phyloP scores from a whole-genome alignment of 2,797 vertebrate species.

The Xenopus petersii region DNA sequence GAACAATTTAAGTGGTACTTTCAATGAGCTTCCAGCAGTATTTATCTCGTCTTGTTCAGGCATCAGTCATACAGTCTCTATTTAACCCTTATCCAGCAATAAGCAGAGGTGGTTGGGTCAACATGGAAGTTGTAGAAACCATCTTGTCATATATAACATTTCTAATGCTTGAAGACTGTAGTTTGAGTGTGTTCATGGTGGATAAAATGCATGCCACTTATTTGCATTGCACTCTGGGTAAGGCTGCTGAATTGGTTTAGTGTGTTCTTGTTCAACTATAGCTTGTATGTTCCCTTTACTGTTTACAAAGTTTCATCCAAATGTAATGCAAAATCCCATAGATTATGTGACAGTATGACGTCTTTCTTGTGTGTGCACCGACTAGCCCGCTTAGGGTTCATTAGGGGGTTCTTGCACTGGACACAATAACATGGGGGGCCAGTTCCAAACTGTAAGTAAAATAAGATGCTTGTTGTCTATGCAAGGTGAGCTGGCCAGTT shows the following conservation, averaged over 20 bases:
- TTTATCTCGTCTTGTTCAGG: background rate
- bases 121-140: too few relatives aligned
- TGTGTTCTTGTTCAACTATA: background rate
- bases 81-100: background rate
- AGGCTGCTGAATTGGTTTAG: background rate
- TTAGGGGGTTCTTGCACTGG: too few relatives aligned
- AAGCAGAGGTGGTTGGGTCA: too few relatives aligned
- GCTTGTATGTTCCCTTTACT: background rate
- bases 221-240: background rate
- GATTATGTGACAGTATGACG: too few relatives aligned
- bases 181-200: background rate
- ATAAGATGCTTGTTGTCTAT: too few relatives aligned
- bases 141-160: background rate
- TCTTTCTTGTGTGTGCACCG: too few relatives aligned
- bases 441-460: too few relatives aligned
- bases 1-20: background rate
- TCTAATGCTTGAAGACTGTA: background rate
- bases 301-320: slow-evolving; percentile 14
- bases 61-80: background rate
- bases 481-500: too few relatives aligned
- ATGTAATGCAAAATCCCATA: too few relatives aligned
- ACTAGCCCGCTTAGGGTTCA: too few relatives aligned
- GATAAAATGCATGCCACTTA: background rate
- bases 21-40: background rate
- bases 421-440: too few relatives aligned